Evolutionary conservation across 53 echinoderm and acorn worm species (phyloP).

Genomic region (Hippasteria phrygiana): DNA sequence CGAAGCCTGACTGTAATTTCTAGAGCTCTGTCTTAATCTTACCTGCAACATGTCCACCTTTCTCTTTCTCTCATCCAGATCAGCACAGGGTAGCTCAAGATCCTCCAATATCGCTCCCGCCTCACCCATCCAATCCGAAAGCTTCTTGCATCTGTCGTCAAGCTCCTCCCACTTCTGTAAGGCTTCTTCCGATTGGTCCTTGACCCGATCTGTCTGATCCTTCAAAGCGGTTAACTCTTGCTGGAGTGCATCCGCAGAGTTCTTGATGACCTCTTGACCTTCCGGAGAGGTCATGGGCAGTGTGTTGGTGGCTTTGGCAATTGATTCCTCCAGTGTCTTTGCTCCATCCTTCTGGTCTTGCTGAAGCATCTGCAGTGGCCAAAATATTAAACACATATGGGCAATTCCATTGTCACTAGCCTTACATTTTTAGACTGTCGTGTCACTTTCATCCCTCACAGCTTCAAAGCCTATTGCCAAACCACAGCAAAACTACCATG

Average conservation of each 20-base stretch:
- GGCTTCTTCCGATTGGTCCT: constrained; percentile 57
- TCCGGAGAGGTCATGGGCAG: constrained; percentile 62
- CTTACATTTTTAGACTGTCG: too few relatives aligned
- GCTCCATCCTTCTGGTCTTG: not conserved
- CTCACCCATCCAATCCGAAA: constrained; percentile 58
- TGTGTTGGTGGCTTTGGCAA: constrained; percentile 21
- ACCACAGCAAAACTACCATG: too few relatives aligned
- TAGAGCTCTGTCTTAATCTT: not conserved
- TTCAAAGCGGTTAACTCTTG: constrained; percentile 55
- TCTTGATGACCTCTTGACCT: constrained; percentile 61
- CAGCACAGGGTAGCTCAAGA: constrained; percentile 47
- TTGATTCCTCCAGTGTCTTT: constrained; percentile 28
- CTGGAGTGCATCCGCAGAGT: constrained; percentile 49
- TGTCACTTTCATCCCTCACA: too few relatives aligned
- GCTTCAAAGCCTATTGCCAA: too few relatives aligned
- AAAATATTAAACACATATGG: too few relatives aligned
- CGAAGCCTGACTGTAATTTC: too few relatives aligned
- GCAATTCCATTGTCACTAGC: too few relatives aligned
- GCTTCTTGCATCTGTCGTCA: constrained; percentile 41
- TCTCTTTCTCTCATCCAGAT: constrained; percentile 2
- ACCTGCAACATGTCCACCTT: constrained; percentile 25
- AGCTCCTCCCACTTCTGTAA: constrained; percentile 72
- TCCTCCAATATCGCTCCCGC: constrained; percentile 55
- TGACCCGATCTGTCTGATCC: constrained; percentile 46
- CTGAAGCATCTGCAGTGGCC: not conserved